Conservation (phyloP, 2,888 invertebrate species). For the Nezara viridula region DNA sequence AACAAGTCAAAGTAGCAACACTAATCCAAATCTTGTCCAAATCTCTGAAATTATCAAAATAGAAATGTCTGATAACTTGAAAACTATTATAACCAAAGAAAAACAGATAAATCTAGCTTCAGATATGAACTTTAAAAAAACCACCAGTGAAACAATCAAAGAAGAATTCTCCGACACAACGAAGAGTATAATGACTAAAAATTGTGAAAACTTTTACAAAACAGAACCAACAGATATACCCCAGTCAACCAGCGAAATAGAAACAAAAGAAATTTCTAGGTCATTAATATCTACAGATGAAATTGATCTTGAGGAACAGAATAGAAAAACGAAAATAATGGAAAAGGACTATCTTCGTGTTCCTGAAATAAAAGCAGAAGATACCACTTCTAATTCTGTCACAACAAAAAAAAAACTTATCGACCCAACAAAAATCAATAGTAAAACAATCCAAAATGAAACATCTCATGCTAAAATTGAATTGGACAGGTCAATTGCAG, state of each 20-base stretch:
- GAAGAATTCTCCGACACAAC: slow-evolving; percentile 52
- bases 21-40: slow-evolving; percentile 58
- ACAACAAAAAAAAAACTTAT: not conserved
- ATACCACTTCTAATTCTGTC: not conserved
- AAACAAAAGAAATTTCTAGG: not conserved
- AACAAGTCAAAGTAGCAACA: not conserved
- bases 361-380: slow-evolving; percentile 4
- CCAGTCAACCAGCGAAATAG: not conserved
- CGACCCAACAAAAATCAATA: not conserved
- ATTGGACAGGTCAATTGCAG: slow-evolving; percentile 51
- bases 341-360: not conserved
- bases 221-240: slow-evolving; percentile 11
- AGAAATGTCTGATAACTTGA: slow-evolving; percentile 63
- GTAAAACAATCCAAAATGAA: not conserved
- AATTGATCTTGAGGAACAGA: not conserved
- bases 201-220: not conserved
- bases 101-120: slow-evolving; percentile 62
- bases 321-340: not conserved
- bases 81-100: slow-evolving; percentile 63
- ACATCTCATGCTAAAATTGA: not conserved
- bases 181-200: slow-evolving; percentile 51
- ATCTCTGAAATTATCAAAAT: slow-evolving; percentile 64
- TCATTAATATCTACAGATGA: not conserved
- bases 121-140: slow-evolving; percentile 35
- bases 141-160: slow-evolving; percentile 50